Base-by-base conservation (phyloP, 2,888 invertebrate genomes). In the Falcaria lacertinaria region DNA sequence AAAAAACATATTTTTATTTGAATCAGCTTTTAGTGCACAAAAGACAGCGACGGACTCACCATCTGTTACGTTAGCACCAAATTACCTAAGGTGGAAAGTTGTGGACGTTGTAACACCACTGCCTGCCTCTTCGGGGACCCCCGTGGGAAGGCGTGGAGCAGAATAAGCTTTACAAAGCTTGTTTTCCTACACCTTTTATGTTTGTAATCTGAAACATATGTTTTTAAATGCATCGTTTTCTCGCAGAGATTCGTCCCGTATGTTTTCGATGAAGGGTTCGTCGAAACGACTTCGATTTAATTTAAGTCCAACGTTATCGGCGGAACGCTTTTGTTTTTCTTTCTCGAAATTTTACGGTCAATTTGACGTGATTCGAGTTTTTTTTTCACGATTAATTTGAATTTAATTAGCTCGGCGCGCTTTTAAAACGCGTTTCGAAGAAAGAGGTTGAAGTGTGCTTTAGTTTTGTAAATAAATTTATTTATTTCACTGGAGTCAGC, bases 291-390 rank as follows among this genome's bases (percentile, higher is more conserved):
- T 76, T 76, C 75, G 86, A 81, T 88, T 87, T 88, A 87, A 88
- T 87, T 88, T 86, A 87, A 85, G 85, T 82, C 85, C 72, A 60
- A 71, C 71, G 86, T 84, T 88, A 88, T 88, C 88, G 86, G 61
- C 70, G 74, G 69, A 66, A 69, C 74, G 69, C 86, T 86, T 87
- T 88, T 89, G 87, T 88, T 88, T 87, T 89, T 89, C 87, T 87
- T 88, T 85, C 75, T 77, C 70, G 74, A 80, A 85, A 84, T 84
- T 88, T 88, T 83, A 83, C 86, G 86, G 85, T 86, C 83, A 85
- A 89, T 89, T 89, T 89, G 86, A 87, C 82, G 85, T 80, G 84
- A 82, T 80, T 84, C 75, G 71, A 28, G 28, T 66, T 84, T 85
- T 72, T n/a, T n/a, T 79, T 82, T 78, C 70, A 74, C 82, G 78